Evolutionary conservation across 2,888 invertebrate genomes (phyloP), one percentile per base, ranked within the genome.

Genomic region (Apamea anceps): DNA sequence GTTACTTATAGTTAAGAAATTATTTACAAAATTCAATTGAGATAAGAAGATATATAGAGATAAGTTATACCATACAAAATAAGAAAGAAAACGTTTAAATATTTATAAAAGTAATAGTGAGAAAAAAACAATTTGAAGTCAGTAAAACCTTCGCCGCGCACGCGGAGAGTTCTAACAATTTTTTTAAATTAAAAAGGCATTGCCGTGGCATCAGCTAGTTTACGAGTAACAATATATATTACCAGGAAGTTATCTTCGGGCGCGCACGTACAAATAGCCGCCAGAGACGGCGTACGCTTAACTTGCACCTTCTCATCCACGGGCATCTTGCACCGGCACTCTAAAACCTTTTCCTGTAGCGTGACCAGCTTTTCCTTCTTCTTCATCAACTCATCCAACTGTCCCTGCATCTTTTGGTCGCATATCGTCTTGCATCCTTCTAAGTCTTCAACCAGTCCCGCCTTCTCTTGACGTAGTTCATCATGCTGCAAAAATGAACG

Each of bases 211-310:
- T 48, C 15, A 13, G 13, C 48, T 48, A 48, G 15, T 15, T 48
- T 21, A 32, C 32, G 32, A 2, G 32, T 32, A n/a, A 72, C 18
- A 63, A n/a, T 21, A 37, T 37, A 25, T 32, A 42, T 81, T 91
- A 95, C 96, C 91, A 91, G 70, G 37, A 93, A 60, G 72, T 91
- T 92, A 74, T 95, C 94, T 73, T 94, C 95, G 3, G 95, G 93
- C 0, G 89, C 74, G 81, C 97, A 97, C n/a, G 79, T 81, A 86
- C 97, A 97, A 63, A 95, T 77, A 0, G 94, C 96, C 5, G 94
- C 96, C 0, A 96, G 87, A 0, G 97, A 97, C 0, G 96, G 93
- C 0, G 97, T 96, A 1, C 97, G 93, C 86, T 94, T 95, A 25
- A 91, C 96, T 85, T 95, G 93, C 25, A 96, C 93, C 0, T 88